Conservation (phyloP, 2,797 vertebrate genomes). For the Scarus forsteni region DNA sequence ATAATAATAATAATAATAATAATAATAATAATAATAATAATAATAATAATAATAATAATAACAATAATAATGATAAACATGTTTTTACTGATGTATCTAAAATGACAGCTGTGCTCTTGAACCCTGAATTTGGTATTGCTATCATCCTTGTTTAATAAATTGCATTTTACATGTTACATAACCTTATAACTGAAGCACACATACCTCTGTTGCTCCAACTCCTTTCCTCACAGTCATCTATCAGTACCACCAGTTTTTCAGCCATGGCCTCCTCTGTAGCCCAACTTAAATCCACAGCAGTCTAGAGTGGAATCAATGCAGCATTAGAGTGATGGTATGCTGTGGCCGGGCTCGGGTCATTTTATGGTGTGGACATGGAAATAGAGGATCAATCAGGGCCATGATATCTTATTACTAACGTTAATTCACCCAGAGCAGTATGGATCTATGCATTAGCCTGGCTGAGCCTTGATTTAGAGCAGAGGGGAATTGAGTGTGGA, state of each 20-base stretch:
- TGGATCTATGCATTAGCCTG: constrained; percentile 91
- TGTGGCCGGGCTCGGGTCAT: constrained; percentile 91
- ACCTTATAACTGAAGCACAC: background rate
- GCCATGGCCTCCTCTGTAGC: constrained; percentile 36
- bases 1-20: no score
- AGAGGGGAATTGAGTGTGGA: constrained; percentile 64
- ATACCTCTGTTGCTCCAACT: background rate
- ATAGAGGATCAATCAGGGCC: constrained; percentile 95
- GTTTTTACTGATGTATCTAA: no score
- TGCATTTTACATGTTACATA: background rate
- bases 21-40: no score
- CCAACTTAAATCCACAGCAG: constrained; percentile 50
- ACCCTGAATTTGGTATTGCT: no score
- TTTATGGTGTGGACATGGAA: constrained; percentile 92
- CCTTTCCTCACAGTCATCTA: constrained; percentile 22
- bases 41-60: no score
- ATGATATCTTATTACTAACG: constrained; percentile 99
- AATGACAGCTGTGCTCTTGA: no score
- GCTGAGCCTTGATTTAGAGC: constrained; percentile 84
- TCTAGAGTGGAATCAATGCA: constrained; percentile 89
- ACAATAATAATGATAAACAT: background rate
- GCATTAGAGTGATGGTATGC: constrained; percentile 90
- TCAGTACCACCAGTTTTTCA: constrained; percentile 26
- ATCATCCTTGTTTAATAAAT: no score
- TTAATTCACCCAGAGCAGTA: constrained; percentile 98